Evolutionary conservation across 2,113 vertebrate species (phyloP).

Genomic region (Zingel zingel): DNA sequence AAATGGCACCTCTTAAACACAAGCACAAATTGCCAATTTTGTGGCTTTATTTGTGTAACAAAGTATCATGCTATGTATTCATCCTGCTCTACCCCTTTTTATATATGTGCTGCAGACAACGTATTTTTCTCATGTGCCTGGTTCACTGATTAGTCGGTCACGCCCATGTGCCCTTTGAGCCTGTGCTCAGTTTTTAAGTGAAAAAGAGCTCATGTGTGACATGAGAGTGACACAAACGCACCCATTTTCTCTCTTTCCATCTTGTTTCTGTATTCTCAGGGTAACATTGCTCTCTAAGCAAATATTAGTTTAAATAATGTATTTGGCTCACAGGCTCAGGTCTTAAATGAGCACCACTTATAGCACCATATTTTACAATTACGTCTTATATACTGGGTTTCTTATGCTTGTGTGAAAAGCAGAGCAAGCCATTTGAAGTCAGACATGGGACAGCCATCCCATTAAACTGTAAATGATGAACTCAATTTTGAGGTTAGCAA

Average conservation of each 20-base stretch:
- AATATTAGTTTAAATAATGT: constrained; percentile 9
- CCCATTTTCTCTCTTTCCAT: not conserved
- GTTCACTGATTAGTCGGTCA: constrained; percentile 8
- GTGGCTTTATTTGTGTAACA: not conserved
- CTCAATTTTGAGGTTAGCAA: constrained; percentile 44
- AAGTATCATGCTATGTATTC: not conserved
- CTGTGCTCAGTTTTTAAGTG: constrained; percentile 12
- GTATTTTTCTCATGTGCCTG: not conserved
- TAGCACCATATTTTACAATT: constrained; percentile 15
- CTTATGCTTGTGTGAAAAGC: constrained; percentile 27
- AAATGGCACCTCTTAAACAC: constrained; percentile 11
- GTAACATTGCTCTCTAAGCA: not conserved
- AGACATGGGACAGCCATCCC: constrained; percentile 7
- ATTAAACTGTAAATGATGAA: constrained; percentile 40
- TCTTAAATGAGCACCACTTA: constrained; percentile 19
- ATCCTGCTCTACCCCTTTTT: not conserved
- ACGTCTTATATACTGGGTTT: constrained; percentile 1
- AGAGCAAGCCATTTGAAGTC: constrained; percentile 25
- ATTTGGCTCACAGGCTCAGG: constrained; percentile 1
- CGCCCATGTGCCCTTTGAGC: not conserved
- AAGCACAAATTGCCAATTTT: constrained; percentile 3
- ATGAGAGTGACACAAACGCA: constrained; percentile 2
- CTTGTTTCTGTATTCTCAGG: not conserved
- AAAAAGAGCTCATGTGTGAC: not conserved
- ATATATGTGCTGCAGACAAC: not conserved